A percentile compares a stretch with the other conserved stretches of the same genome.
Evolutionary conservation across 1,140 invertebrate genomes (phyloP).

Genomic region (Alviniconcha marisindica): DNA sequence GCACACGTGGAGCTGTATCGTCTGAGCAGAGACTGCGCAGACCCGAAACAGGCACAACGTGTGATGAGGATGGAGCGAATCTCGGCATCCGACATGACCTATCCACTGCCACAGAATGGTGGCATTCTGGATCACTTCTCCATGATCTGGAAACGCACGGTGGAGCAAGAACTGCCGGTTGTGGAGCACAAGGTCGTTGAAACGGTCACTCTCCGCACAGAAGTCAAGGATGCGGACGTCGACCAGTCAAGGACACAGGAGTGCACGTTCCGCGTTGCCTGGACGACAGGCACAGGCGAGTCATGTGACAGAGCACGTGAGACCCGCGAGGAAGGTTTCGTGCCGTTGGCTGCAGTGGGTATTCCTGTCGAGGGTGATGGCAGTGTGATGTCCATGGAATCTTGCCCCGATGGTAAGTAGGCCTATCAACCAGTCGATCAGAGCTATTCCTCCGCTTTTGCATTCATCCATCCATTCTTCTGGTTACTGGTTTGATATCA

Average conservation of each 20-base stretch:
- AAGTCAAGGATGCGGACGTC: not conserved
- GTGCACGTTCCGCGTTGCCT: not conserved
- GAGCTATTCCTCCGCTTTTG: too few relatives aligned
- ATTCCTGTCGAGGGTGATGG: not conserved
- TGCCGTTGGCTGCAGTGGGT: not conserved
- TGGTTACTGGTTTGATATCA: too few relatives aligned
- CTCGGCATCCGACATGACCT: not conserved
- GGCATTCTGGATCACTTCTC: constrained; percentile 13
- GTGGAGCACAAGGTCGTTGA: not conserved
- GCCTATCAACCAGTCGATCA: too few relatives aligned
- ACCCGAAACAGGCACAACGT: constrained; percentile 10
- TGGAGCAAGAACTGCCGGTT: not conserved
- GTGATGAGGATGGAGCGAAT: constrained; percentile 24
- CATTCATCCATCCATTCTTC: too few relatives aligned
- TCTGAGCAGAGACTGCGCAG: constrained; percentile 38
- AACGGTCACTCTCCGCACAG: not conserved
- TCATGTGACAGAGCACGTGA: not conserved
- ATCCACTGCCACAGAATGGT: too few relatives aligned
- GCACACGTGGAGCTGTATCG: constrained; percentile 62
- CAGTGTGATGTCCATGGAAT: not conserved
- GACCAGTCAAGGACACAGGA: not conserved
- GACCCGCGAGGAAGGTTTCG: not conserved
- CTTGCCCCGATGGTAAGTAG: not conserved
- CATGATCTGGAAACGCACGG: not conserved
- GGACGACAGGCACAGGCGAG: not conserved